Conservation (phyloP, 2,888 invertebrate species). For the Ichneumoninae sp. region DNA sequence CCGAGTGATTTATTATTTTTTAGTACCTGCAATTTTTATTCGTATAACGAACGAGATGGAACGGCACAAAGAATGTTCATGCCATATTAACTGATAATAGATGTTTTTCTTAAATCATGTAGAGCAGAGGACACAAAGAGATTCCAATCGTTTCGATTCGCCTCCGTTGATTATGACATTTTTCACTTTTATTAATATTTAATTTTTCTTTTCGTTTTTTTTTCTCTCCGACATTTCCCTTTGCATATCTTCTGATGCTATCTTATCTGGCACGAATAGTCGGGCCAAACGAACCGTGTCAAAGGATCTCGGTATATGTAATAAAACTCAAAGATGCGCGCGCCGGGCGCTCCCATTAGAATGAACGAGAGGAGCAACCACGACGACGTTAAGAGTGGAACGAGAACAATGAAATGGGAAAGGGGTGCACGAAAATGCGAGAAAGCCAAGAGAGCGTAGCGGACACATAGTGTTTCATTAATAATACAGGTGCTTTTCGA, state of each 20-base stretch:
- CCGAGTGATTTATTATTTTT: constrained; percentile 25
- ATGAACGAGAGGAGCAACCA: constrained; percentile 38
- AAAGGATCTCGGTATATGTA: constrained; percentile 59
- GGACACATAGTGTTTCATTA: constrained; percentile 68
- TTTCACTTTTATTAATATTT: not conserved
- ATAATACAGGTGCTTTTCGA: constrained; percentile 69
- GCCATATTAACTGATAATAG: not conserved
- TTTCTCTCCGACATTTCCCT: not conserved
- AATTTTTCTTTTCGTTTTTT: not conserved
- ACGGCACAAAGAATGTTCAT: not conserved
- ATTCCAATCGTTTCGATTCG: not conserved
- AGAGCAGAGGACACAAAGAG: not conserved
- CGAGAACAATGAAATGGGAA: constrained; percentile 38
- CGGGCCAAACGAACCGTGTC: constrained; percentile 27
- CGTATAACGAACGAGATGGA: not conserved
- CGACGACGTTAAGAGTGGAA: not conserved
- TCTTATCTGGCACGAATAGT: not conserved
- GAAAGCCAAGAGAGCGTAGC: constrained; percentile 50
- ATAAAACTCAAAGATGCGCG: constrained; percentile 69
- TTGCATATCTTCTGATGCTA: not conserved
- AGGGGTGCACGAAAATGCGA: constrained; percentile 38
- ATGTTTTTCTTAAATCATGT: not conserved
- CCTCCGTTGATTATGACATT: not conserved
- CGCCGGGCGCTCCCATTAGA: constrained; percentile 49
- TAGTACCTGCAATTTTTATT: constrained; percentile 8